Conservation (phyloP, 2,888 invertebrate genomes). For the Eremobia ochroleuca region DNA sequence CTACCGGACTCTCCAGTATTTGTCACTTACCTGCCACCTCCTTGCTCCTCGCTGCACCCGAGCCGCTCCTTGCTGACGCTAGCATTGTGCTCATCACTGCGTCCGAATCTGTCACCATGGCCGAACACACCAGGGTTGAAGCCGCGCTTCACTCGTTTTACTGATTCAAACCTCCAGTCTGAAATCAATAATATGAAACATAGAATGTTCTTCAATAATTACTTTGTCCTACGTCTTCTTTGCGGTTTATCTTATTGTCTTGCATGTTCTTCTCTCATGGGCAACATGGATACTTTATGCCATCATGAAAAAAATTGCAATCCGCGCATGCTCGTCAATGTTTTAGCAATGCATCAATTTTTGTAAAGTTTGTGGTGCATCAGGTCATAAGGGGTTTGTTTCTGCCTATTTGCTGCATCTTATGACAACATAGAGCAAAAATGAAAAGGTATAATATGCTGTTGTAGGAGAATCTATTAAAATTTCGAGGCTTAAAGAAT, state of each 20-base stretch:
- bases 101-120: slow-evolving; percentile 66
- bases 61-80: slow-evolving; percentile 74
- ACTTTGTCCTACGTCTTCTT: neutral
- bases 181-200: neutral
- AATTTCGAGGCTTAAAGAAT: neutral
- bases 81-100: slow-evolving; percentile 76
- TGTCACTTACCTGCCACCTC: slow-evolving; percentile 50
- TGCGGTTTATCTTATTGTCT: neutral
- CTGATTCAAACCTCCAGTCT: slow-evolving; percentile 65
- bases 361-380: neutral
- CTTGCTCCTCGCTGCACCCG: slow-evolving; percentile 68
- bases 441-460: neutral
- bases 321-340: too few relatives aligned
- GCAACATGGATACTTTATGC: neutral
- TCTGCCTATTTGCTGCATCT: neutral
- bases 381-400: too few relatives aligned
- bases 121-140: slow-evolving; percentile 72
- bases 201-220: neutral
- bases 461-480: neutral
- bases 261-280: neutral
- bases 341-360: neutral
- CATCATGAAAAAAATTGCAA: neutral
- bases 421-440: neutral
- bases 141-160: slow-evolving; percentile 73
- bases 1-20: neutral